Evolutionary conservation across 1,140 invertebrate genomes (phyloP), one percentile per base, ranked within the genome.

Genomic region (Temnothorax nylanderi): DNA sequence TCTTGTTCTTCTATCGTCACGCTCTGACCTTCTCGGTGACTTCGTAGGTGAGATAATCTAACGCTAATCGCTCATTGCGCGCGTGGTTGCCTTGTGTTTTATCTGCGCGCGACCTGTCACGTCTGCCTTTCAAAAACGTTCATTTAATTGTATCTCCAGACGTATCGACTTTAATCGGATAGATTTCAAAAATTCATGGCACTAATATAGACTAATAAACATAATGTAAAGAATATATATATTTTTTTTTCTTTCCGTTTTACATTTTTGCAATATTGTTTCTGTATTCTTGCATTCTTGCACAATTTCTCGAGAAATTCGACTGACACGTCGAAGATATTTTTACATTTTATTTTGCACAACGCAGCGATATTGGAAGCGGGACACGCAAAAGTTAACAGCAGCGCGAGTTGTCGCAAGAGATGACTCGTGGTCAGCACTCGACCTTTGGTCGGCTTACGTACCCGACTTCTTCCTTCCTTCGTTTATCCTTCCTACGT

Each of bases 371-470:
- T 18, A n/a, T 21, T 51, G 21, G n/a, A 67, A 56, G n/a, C 49
- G 78, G 7, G 54, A 74, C 51, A 58, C 54, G 69, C 69, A 82
- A 82, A 74, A 74, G 54, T 47, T 58, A 82, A 69, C 80, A 21
- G 34, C 77, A 69, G 62, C 62, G 47, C 77, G 76, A 90, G 87
- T 86, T 84, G 82, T 84, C 80, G 80, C 69, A 75, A 75, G 80
- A 60, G 80, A 84, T 75, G 89, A 90, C 89, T 90, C 88, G 88
- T 77, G 88, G 77, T 87, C 88, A 77, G 81, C 77, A 72, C 44
- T 90, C 84, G 91, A 92, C 91, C 90, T 85, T 80, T 88, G 87
- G 75, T 87, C 90, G 87, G 89, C 88, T 91, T 84, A 80, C 87
- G 91, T 92, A 92, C 85, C 85, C 91, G 88, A 88, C 91, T 91